These are phyloP conservation scores for Melanargia galathea DNA, from an alignment of 2,888 invertebrate species.

Conservation along the genomic window DNA sequence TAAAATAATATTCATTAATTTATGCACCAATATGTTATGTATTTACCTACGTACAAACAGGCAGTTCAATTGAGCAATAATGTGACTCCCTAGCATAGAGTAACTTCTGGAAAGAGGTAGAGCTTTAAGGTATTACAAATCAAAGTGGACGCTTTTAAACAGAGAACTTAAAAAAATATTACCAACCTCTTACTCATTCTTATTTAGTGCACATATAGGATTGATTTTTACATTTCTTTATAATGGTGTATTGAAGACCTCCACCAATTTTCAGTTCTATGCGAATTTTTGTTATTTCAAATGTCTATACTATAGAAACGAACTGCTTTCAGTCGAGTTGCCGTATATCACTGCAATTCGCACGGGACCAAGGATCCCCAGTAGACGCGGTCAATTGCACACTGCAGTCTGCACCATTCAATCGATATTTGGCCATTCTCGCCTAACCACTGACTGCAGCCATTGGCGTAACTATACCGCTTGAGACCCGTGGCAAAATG, in stretches of 20 bases:
- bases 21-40: slow-evolving; percentile 48
- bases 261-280: too few relatives aligned
- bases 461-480: too few relatives aligned
- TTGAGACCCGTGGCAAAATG: too few relatives aligned
- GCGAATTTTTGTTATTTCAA: too few relatives aligned
- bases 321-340: too few relatives aligned
- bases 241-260: too few relatives aligned
- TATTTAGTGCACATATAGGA: too few relatives aligned
- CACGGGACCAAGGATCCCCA: slow-evolving; percentile 51
- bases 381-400: slow-evolving; percentile 51
- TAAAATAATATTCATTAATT: slow-evolving; percentile 47
- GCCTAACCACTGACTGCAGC: too few relatives aligned
- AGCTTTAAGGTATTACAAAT: too few relatives aligned
- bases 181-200: too few relatives aligned
- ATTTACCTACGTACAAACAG: slow-evolving; percentile 49
- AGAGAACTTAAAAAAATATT: neutral
- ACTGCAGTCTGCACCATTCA: slow-evolving; percentile 50
- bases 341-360: slow-evolving; percentile 43
- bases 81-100: slow-evolving; percentile 44
- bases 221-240: too few relatives aligned
- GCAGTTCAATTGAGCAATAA: slow-evolving; percentile 49
- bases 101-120: slow-evolving; percentile 26
- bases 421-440: slow-evolving; percentile 43
- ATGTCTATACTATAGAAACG: too few relatives aligned
- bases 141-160: neutral